phyloP scores from a whole-genome alignment of 2,113 vertebrate species.

The Polypterus senegalus region DNA sequence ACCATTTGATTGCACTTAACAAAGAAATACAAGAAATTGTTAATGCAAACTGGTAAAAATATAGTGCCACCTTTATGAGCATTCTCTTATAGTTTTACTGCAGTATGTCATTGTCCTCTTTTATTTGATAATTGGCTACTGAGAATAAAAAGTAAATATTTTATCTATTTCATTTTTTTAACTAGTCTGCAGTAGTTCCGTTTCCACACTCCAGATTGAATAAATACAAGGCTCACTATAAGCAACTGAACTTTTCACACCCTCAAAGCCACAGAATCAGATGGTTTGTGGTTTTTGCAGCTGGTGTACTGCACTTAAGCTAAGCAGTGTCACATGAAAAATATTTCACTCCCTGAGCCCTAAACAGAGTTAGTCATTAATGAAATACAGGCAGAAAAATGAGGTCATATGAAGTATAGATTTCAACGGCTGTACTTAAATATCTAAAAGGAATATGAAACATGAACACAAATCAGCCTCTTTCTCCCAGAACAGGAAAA shows the following conservation, averaged over 20 bases:
- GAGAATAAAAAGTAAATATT: constrained; percentile 45
- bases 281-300: constrained; percentile 83
- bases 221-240: constrained; percentile 65
- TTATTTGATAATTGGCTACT: constrained; percentile 42
- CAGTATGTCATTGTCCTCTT: constrained; percentile 11
- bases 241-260: constrained; percentile 97
- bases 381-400: constrained; percentile 88
- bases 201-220: constrained; percentile 50
- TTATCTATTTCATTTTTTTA: constrained; percentile 43
- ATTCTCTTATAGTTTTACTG: neutral
- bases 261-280: constrained; percentile 79
- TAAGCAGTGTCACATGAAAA: constrained; percentile 93
- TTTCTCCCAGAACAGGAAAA: constrained; percentile 65
- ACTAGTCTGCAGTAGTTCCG: constrained; percentile 61
- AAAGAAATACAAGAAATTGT: no score
- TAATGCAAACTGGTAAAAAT: no score
- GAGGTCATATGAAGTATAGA: constrained; percentile 91
- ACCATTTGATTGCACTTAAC: no score
- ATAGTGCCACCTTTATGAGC: no score
- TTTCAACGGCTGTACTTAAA: constrained; percentile 85
- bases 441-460: constrained; percentile 70
- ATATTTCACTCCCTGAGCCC: constrained; percentile 75
- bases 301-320: constrained; percentile 73
- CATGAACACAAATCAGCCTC: constrained; percentile 83
- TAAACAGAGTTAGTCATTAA: constrained; percentile 88